Evolutionary conservation across 2,113 vertebrate genomes (phyloP).

Genomic region (Cyanoramphus novaezelandiae): DNA sequence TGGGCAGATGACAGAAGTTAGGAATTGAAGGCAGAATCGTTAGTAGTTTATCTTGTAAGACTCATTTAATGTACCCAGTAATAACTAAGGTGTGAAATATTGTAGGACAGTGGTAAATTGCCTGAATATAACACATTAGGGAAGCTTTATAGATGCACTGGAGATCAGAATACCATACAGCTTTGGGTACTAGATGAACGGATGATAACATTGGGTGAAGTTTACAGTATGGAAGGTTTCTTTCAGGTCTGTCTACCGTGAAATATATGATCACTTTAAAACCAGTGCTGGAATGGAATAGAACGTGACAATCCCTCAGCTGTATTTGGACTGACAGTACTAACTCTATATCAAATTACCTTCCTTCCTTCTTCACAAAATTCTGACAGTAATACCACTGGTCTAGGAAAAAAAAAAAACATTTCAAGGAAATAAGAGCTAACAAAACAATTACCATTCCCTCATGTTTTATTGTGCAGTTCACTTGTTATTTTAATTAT

Average conservation of each 20-base stretch:
- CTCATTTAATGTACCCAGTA: neutral
- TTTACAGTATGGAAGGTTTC: neutral
- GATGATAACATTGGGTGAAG: fast-evolving
- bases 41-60: neutral
- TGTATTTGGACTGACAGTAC: neutral
- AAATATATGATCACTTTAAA: neutral
- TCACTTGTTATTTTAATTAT: neutral
- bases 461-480: neutral
- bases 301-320: neutral
- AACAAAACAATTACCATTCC: neutral
- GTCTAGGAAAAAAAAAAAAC: neutral
- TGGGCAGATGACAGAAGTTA: neutral
- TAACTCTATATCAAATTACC: neutral
- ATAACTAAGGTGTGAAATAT: neutral
- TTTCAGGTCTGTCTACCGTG: neutral
- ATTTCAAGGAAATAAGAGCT: neutral
- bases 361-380: neutral
- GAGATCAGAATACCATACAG: neutral
- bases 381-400: neutral
- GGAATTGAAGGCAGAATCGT: neutral
- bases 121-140: neutral
- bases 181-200: neutral
- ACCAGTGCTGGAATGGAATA: neutral
- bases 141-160: neutral
- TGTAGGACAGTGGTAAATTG: neutral